Evolutionary conservation across 2,888 invertebrate genomes (phyloP).

Genomic region (Escarpia spicata): DNA sequence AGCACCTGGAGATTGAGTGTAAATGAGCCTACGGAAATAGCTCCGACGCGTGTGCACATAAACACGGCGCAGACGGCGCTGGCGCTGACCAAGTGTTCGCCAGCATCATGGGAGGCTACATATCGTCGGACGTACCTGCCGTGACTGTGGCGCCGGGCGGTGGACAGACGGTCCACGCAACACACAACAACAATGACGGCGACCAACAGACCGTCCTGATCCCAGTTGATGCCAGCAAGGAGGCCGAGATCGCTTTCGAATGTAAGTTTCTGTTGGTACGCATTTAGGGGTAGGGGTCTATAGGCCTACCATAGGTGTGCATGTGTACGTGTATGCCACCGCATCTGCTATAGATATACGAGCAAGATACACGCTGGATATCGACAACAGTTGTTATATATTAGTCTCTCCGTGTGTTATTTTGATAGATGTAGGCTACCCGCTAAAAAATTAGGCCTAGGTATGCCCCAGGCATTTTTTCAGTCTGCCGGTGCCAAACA

Average conservation of each 20-base stretch:
- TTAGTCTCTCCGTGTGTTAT: not conserved
- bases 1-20: not conserved
- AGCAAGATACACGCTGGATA: not conserved
- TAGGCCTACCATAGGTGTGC: not conserved
- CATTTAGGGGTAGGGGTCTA: not conserved
- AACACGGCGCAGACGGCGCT: not conserved
- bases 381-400: not conserved
- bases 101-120: not conserved
- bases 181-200: not conserved
- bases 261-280: not conserved
- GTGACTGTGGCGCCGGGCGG: not conserved
- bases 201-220: not conserved
- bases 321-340: not conserved
- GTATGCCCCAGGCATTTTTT: not conserved
- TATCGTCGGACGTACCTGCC: not conserved
- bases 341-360: not conserved
- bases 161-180: not conserved
- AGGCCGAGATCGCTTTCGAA: not conserved
- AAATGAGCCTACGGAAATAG: not conserved
- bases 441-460: not conserved
- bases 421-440: not conserved
- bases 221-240: not conserved
- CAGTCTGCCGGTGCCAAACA: not conserved
- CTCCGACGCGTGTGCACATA: conserved; percentile 1
- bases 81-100: not conserved